Base-by-base conservation (phyloP, 2,888 invertebrate genomes). In the Eupithecia pulchellata region DNA sequence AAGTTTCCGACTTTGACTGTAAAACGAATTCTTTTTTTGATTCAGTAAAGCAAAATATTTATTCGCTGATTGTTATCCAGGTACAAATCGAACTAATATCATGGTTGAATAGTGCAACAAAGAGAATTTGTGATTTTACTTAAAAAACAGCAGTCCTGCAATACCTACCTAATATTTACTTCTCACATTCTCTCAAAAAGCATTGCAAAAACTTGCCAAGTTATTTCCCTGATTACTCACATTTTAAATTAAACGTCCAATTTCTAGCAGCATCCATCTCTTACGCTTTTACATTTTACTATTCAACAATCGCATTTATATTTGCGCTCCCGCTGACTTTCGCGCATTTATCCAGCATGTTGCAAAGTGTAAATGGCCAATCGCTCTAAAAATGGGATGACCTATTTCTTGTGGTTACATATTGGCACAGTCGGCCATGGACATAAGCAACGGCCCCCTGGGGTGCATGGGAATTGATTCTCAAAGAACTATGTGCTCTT, bases 391-490 rank as follows among this genome's bases (percentile, higher is more conserved):
- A 30, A 52, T 77, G 60, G 68, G 73, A 47, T 75, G 78, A 76
- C 77, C 77, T 72, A 79, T 72, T 74, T 77, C 71, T 71, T 72
- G 57, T 64, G 69, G 60, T 71, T 74, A 76, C 76, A 77, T 82
- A 80, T 78, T 75, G 78, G 77, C 74, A 74, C 74, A 80, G 78
- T 75, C 67, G 74, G 65, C 82, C 80, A 79, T 79, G 80, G 83
- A 80, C 83, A 84, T 86, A 86, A 88, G 81, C 76, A 81, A 87
- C 84, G 76, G 82, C 80, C 73, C 84, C 79, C 80, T 57, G 67
- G 86, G 83, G 85, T 81, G 74, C 55, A 66, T 71, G 81, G 79
- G 81, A 87, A 88, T 88, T 87, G 86, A 87, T 86, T 87, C 80
- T 75, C 75, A 75, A 72, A 75, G 80, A 82, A 84, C 36, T 25